These are phyloP conservation scores for Meteorus sp. DNA, from an alignment of 1,140 invertebrate genomes.

Conservation along the genomic window DNA sequence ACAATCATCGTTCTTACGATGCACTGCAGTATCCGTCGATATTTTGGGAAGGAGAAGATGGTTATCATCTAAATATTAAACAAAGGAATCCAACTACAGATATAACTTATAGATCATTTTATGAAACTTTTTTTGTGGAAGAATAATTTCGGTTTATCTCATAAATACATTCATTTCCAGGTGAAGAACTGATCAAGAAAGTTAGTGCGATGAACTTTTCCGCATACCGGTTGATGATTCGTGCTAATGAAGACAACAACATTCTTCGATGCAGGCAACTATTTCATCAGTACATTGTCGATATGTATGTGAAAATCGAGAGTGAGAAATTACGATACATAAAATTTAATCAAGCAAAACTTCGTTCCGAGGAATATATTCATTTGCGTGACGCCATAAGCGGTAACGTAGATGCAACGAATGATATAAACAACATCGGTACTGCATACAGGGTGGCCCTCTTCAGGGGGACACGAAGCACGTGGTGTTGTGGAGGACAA, in stretches of 20 bases:
- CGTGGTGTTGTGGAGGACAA: too few relatives aligned
- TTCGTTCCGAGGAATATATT: constrained; percentile 34
- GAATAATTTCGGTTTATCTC: constrained; percentile 11
- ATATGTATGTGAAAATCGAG: constrained; percentile 61
- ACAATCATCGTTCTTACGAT: constrained; percentile 27
- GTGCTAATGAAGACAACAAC: constrained; percentile 21
- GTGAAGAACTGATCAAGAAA: constrained; percentile 35
- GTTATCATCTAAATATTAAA: constrained; percentile 44
- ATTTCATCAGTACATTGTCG: constrained; percentile 51
- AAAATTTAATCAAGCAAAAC: constrained; percentile 53
- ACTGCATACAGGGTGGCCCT: too few relatives aligned
- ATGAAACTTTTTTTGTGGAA: constrained; percentile 12
- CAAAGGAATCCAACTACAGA: constrained; percentile 32
- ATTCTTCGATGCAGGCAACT: constrained; percentile 30
- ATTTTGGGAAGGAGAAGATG: constrained; percentile 50
- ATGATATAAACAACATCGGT: not conserved
- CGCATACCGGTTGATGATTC: constrained; percentile 47
- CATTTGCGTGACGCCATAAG: not conserved
- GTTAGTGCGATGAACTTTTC: constrained; percentile 46
- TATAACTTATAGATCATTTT: constrained; percentile 8
- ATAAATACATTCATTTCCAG: constrained; percentile 17
- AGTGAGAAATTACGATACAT: constrained; percentile 51
- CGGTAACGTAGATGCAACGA: not conserved
- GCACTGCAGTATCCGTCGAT: constrained; percentile 35
- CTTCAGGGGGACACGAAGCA: too few relatives aligned